phyloP scores from a whole-genome alignment of 2,797 vertebrate species.

The Capromys pilorides region DNA sequence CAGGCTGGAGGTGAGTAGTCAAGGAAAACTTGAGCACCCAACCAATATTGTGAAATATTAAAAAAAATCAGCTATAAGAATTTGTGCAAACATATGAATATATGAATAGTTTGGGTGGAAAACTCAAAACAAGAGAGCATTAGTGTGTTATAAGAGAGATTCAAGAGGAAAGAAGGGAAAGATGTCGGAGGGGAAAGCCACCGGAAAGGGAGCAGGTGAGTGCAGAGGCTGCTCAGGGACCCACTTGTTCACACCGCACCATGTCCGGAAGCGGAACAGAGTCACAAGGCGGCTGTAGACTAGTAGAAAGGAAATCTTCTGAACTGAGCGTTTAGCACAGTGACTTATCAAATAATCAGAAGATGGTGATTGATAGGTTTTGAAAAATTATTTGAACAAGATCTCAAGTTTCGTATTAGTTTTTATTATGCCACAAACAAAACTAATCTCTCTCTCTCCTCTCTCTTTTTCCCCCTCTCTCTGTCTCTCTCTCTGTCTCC shows the following conservation, averaged over 20 bases:
- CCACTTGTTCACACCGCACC: neutral
- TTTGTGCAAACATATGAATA: neutral
- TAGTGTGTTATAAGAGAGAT: neutral
- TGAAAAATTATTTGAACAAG: neutral
- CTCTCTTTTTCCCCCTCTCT: too few relatives aligned
- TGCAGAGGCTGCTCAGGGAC: neutral
- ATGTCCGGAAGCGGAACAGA: neutral
- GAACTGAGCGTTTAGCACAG: neutral
- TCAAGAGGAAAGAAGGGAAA: neutral
- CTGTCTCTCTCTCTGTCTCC: too few relatives aligned
- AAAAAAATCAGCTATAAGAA: neutral
- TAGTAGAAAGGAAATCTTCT: neutral
- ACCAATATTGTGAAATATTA: neutral
- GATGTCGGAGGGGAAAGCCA: neutral
- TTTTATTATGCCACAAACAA: neutral
- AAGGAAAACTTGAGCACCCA: neutral
- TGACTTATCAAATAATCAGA: neutral
- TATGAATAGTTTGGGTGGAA: neutral
- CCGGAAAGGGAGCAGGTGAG: neutral
- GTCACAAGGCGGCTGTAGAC: neutral
- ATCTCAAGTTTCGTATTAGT: neutral
- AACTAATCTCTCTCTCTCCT: neutral
- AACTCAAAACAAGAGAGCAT: neutral
- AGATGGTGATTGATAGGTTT: neutral
- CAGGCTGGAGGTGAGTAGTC: neutral